These are phyloP conservation scores for Acronicta leporina DNA, from an alignment of 2,888 invertebrate genomes.

Conservation along the genomic window DNA sequence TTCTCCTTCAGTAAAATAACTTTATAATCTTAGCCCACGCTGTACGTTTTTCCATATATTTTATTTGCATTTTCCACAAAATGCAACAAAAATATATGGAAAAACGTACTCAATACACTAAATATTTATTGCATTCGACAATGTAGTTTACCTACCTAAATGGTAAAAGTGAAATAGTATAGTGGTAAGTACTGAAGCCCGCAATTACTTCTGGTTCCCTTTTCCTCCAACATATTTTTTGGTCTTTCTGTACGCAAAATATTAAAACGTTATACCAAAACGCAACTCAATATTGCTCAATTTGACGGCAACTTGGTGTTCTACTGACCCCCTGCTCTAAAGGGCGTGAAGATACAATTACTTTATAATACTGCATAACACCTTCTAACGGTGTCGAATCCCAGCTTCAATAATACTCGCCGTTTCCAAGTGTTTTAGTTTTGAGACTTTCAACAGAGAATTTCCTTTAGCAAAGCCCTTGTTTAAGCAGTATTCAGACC, in stretches of 20 bases:
- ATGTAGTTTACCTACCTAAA: too few species aligned
- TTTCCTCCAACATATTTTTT: not conserved
- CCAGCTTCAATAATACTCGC: conserved; percentile 4
- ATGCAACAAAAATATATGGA: too few species aligned
- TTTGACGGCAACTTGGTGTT: conserved; percentile 42
- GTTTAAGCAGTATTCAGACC: not conserved
- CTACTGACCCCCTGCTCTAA: conserved; percentile 46
- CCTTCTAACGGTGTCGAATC: conserved; percentile 11
- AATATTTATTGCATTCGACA: too few species aligned
- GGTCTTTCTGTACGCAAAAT: conserved; percentile 19
- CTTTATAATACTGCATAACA: conserved; percentile 40
- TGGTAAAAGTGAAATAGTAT: too few species aligned
- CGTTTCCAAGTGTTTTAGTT: not conserved
- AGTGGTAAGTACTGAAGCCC: not conserved
- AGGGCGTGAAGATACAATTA: conserved; percentile 33
- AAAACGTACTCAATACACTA: too few species aligned
- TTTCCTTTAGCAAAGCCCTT: not conserved
- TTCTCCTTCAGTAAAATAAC: too few species aligned
- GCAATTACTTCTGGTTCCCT: not conserved
- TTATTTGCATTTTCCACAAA: too few species aligned
- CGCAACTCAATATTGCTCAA: conserved; percentile 40
- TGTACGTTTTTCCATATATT: too few species aligned
- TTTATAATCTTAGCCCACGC: too few species aligned
- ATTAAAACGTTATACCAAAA: conserved; percentile 31
- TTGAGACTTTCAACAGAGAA: not conserved